Evolutionary conservation across 1,140 invertebrate genomes (phyloP).

Genomic region (Ladona fulva): DNA sequence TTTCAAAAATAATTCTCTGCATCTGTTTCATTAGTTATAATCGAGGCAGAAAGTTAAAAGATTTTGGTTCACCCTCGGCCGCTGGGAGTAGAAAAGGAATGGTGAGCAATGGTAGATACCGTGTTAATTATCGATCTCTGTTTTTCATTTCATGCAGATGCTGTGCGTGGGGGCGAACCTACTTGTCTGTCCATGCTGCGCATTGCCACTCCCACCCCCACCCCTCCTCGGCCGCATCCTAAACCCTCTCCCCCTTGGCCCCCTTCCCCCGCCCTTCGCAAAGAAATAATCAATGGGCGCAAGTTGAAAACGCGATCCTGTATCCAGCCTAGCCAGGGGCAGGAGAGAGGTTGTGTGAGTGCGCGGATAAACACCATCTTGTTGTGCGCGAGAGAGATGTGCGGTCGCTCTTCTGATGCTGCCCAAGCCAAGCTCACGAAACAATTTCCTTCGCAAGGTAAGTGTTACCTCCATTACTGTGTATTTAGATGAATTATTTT

Average conservation of each 20-base stretch:
- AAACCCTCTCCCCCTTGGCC: neutral
- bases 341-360: neutral
- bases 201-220: neutral
- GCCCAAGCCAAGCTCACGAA: neutral
- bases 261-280: neutral
- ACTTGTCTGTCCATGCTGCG: slow-evolving; percentile 1
- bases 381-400: neutral
- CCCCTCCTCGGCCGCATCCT: neutral
- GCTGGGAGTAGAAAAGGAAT: neutral
- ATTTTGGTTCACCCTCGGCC: neutral
- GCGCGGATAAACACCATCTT: slow-evolving; percentile 7
- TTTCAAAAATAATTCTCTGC: too few relatives aligned
- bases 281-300: slow-evolving; percentile 9
- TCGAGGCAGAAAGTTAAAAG: too few relatives aligned
- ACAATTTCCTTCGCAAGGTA: neutral
- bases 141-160: slow-evolving; percentile 10
- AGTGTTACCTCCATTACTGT: too few relatives aligned
- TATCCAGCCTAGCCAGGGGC: slow-evolving; percentile 5
- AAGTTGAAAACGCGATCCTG: slow-evolving; percentile 8
- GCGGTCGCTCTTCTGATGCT: neutral
- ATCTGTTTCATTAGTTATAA: too few relatives aligned
- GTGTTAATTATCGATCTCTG: slow-evolving; percentile 1
- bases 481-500: too few relatives aligned
- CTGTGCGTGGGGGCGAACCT: neutral
- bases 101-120: neutral